Evolutionary conservation across 1,140 invertebrate genomes (phyloP).

Genomic region (Drosophila oshimai): DNA sequence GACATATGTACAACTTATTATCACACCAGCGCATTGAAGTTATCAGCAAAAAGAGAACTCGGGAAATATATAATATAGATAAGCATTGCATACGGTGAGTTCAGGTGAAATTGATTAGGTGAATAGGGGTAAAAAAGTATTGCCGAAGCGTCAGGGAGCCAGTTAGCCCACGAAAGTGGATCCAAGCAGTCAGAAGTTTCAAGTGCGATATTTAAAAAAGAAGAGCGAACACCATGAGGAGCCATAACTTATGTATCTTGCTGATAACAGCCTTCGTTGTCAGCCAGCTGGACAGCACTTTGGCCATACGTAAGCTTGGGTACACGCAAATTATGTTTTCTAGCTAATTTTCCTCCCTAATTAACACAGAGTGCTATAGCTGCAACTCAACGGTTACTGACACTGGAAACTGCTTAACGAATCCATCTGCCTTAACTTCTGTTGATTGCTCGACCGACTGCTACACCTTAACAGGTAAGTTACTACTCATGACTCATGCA

Average conservation of each 20-base stretch:
- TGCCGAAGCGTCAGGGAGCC: constrained; percentile 1
- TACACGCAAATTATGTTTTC: neutral
- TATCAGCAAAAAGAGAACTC: constrained; percentile 49
- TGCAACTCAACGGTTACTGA: neutral
- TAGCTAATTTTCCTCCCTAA: neutral
- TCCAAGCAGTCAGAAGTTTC: constrained; percentile 2
- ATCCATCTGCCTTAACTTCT: accelerated
- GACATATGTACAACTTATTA: constrained; percentile 14
- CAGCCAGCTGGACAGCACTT: constrained; percentile 12
- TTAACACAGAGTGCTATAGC: neutral
- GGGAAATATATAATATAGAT: constrained; percentile 35
- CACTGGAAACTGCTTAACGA: neutral
- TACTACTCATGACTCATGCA: constrained; percentile 34
- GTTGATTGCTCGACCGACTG: neutral
- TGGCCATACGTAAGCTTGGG: neutral
- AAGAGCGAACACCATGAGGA: constrained; percentile 10
- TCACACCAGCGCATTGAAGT: constrained; percentile 36
- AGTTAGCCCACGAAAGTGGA: constrained; percentile 34
- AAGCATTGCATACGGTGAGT: constrained; percentile 36
- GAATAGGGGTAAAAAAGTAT: neutral
- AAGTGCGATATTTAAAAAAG: neutral
- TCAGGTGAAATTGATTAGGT: constrained; percentile 45
- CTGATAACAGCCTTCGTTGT: constrained; percentile 19
- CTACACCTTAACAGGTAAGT: constrained; percentile 13
- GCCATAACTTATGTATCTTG: neutral